Evolutionary conservation across 2,888 invertebrate genomes (phyloP).

Genomic region (Platycheirus rosarum): DNA sequence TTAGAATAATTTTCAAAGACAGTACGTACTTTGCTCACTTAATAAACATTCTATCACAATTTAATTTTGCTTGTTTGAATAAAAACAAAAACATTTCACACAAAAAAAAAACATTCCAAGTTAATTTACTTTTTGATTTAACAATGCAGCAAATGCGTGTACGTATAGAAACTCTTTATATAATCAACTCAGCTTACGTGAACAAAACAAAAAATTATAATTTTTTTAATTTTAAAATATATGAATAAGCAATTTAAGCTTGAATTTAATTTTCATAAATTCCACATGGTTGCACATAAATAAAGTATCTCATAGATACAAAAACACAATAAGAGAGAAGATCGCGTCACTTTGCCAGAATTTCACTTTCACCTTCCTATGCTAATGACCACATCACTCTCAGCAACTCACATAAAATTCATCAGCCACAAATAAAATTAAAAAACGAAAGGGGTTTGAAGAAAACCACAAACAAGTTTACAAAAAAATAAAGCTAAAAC

Average conservation of each 20-base stretch:
- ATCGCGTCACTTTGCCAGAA: conserved; percentile 14
- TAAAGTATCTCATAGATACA: not conserved
- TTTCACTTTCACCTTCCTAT: conserved; percentile 71
- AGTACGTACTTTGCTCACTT: not conserved
- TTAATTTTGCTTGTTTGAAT: not conserved
- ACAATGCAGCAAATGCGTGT: too few species aligned
- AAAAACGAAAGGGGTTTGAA: conserved; percentile 57
- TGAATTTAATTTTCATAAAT: conserved; percentile 12
- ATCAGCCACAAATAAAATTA: conserved; percentile 9
- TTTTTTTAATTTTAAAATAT: not conserved
- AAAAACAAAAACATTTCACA: not conserved
- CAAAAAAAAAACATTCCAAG: not conserved
- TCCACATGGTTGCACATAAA: too few species aligned
- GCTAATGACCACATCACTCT: conserved; percentile 56
- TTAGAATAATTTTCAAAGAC: not conserved
- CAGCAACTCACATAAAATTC: conserved; percentile 3
- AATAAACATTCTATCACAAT: not conserved
- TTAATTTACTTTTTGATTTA: conserved; percentile 20
- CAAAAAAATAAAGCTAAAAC: conserved; percentile 17
- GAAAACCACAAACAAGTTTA: conserved; percentile 37
- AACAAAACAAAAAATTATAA: not conserved
- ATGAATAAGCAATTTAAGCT: conserved; percentile 6
- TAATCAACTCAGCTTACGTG: conserved; percentile 8
- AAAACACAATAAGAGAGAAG: conserved; percentile 4
- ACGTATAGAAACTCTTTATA: conserved; percentile 20